A percentile compares a stretch with the other conserved stretches of the same genome.
These are phyloP conservation scores for Solenopsis fugax DNA, from an alignment of 1,140 invertebrate genomes.

Conservation along the genomic window DNA sequence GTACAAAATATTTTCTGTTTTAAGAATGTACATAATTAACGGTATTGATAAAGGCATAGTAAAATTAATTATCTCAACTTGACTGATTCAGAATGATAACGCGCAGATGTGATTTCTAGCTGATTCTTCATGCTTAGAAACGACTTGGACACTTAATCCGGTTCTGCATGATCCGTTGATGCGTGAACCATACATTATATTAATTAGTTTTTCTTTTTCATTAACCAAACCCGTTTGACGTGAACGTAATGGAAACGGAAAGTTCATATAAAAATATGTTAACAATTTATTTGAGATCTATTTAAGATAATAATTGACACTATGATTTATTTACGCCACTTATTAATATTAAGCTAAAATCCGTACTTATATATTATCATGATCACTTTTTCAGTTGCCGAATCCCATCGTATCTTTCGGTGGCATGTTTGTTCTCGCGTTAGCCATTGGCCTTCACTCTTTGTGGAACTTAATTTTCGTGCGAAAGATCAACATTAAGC, in stretches of 20 bases:
- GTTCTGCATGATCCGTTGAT: slow-evolving; percentile 39
- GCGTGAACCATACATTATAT: slow-evolving; percentile 17
- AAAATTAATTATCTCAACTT: not conserved
- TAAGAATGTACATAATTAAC: not conserved
- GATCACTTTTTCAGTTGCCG: not conserved
- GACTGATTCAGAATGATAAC: not conserved
- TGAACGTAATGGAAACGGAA: not conserved
- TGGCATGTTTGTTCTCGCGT: not conserved
- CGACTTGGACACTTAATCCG: slow-evolving; percentile 29
- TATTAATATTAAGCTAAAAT: slow-evolving; percentile 1
- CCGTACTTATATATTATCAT: not conserved
- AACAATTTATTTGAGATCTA: not conserved
- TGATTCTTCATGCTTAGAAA: slow-evolving; percentile 7
- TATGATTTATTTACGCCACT: not conserved
- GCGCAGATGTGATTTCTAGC: not conserved
- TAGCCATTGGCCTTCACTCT: not conserved
- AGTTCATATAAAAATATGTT: slow-evolving; percentile 29
- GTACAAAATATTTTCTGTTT: not conserved
- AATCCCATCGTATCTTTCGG: slow-evolving; percentile 9
- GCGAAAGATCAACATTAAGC: slow-evolving; percentile 45
- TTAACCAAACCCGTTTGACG: slow-evolving; percentile 7
- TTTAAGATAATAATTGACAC: not conserved
- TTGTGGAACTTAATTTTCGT: slow-evolving; percentile 40
- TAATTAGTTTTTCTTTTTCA: slow-evolving; percentile 37
- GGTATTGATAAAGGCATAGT: not conserved